Evolutionary conservation across 1,140 invertebrate genomes (phyloP), one percentile per base, ranked within the genome.

Genomic region (Antheraea mylitta): DNA sequence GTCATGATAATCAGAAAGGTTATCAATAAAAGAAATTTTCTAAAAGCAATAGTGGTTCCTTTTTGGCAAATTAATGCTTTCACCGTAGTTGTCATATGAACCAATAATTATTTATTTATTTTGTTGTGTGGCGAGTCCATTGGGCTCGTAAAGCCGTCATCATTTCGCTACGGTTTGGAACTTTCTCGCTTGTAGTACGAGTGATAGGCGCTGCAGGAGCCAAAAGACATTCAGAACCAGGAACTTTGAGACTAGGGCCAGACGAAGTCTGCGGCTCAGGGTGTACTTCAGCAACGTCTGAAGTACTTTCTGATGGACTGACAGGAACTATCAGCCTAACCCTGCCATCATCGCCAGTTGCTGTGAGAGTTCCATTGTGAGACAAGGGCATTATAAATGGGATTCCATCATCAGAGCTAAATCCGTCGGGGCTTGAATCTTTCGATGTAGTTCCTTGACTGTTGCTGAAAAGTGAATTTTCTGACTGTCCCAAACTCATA

Each of bases 121-220:
- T 97, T 16, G 96, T 97, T 0, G 97, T 98, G 80, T 97, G 97
- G 77, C 97, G 92, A 0, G 96, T 96, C 96, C 97, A 98, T 42
- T 95, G 94, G 0, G 95, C 95, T 67, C 96, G 93, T 67, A 97
- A 94, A 77, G 97, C 96, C n/a, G 94, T 95, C 95, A 97, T 96
- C 74, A 97, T 92, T 82, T 97, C 96, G 82, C 95, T 97, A 53
- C 96, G 94, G 76, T 96, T 96, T 1, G 96, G 96, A 60, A 97
- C 94, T 86, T 96, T 96, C 72, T 97, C 96, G 89, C 96, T 97
- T 4, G 97, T 97, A 7, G 96, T 96, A 59, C 97, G 93, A 0
- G 96, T 96, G 63, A 97, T 97, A 16, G 95, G 93, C 3, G 93
- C 93, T 0, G 85, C 80, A n/a, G 85, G 79, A 36, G 89, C 80